Evolutionary conservation across 2,888 invertebrate genomes (phyloP).

Genomic region (Drosophila putrida): DNA sequence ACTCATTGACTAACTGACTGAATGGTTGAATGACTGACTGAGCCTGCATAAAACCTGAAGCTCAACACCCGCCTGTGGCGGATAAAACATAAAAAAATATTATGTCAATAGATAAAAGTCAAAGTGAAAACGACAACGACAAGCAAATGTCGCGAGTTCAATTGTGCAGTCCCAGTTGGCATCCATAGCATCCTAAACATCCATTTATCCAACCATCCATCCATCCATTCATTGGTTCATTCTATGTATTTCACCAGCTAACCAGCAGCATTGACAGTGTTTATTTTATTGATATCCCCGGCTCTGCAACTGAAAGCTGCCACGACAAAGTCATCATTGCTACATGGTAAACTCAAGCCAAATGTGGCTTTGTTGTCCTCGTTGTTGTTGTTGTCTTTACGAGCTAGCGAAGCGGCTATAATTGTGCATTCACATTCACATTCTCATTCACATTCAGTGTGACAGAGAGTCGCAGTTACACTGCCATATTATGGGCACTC

Average conservation of each 20-base stretch:
- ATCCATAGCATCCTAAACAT: constrained; percentile 46
- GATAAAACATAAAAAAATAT: constrained; percentile 69
- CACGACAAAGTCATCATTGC: constrained; percentile 62
- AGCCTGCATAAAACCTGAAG: constrained; percentile 46
- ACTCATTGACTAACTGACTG: constrained; percentile 32
- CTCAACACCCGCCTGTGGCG: constrained; percentile 46
- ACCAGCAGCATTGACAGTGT: constrained; percentile 62
- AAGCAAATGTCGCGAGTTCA: constrained; percentile 73
- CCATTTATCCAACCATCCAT: constrained; percentile 38
- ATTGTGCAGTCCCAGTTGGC: constrained; percentile 60
- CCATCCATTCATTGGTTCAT: constrained; percentile 13
- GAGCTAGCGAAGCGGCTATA: constrained; percentile 75
- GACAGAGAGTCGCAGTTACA: constrained; percentile 53
- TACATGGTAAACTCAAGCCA: constrained; percentile 34
- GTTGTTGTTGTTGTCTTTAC: constrained; percentile 67
- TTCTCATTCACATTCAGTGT: constrained; percentile 36
- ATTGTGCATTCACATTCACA: constrained; percentile 75
- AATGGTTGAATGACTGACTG: constrained; percentile 36
- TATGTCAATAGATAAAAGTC: constrained; percentile 81
- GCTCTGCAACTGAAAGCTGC: constrained; percentile 42
- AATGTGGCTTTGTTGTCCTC: constrained; percentile 32
- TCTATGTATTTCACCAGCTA: constrained; percentile 19
- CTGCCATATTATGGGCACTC: constrained; percentile 54
- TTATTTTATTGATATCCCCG: constrained; percentile 78
- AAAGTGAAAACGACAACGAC: constrained; percentile 52